A percentile compares a stretch with the other conserved stretches of the same genome.
Evolutionary conservation across 2,888 invertebrate genomes (phyloP).

Genomic region (Epinotia nisella): DNA sequence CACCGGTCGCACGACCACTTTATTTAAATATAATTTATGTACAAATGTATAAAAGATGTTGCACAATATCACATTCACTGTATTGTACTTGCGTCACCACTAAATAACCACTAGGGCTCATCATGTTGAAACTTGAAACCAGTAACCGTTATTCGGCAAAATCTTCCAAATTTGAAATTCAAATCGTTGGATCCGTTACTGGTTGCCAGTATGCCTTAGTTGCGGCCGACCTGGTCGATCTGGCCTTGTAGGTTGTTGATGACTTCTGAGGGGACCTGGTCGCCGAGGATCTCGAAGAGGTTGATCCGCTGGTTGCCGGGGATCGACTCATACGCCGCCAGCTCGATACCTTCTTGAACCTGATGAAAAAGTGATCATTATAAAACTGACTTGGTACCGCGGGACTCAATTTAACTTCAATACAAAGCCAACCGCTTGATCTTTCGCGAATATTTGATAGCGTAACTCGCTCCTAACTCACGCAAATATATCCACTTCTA

Average conservation of each 20-base stretch:
- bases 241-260: constrained; percentile 94
- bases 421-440: neutral
- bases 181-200: constrained; percentile 35
- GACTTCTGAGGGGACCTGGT: constrained; percentile 94
- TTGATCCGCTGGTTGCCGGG: constrained; percentile 94
- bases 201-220: constrained; percentile 57
- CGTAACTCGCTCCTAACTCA: neutral
- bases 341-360: constrained; percentile 93
- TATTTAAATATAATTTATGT: constrained; percentile 74
- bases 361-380: constrained; percentile 53
- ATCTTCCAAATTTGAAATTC: constrained; percentile 41
- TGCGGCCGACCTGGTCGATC: constrained; percentile 92
- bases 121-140: constrained; percentile 45
- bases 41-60: constrained; percentile 79
- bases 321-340: constrained; percentile 94
- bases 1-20: constrained; percentile 65
- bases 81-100: constrained; percentile 75
- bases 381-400: neutral
- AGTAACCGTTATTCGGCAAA: constrained; percentile 52
- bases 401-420: neutral
- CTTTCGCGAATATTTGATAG: neutral
- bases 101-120: constrained; percentile 68
- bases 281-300: constrained; percentile 92
- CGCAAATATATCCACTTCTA: neutral
- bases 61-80: constrained; percentile 79